These are phyloP conservation scores for Andricus quercusramuli DNA, from an alignment of 2,888 invertebrate genomes.

Conservation along the genomic window DNA sequence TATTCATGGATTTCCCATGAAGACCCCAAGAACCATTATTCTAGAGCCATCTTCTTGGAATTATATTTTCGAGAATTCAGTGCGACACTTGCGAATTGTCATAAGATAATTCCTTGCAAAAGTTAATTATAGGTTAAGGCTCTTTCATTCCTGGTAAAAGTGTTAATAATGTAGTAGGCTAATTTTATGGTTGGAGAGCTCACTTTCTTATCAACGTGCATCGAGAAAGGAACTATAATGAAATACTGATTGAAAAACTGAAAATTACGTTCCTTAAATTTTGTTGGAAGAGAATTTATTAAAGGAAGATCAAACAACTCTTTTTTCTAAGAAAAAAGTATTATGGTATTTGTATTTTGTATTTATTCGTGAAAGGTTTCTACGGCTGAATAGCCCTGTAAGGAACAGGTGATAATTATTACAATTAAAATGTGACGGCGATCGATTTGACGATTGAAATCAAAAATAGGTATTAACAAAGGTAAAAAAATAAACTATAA, in stretches of 20 bases:
- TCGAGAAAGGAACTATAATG: neutral
- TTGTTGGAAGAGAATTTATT: too few relatives aligned
- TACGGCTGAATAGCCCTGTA: too few relatives aligned
- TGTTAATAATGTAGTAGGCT: neutral
- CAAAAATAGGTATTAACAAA: too few relatives aligned
- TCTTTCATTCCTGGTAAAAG: neutral
- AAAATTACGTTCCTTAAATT: too few relatives aligned
- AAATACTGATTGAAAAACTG: neutral
- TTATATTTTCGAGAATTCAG: neutral
- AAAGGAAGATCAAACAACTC: too few relatives aligned
- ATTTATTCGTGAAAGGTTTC: too few relatives aligned
- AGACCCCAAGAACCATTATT: neutral
- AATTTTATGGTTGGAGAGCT: neutral
- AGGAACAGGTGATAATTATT: too few relatives aligned
- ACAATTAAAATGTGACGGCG: too few relatives aligned
- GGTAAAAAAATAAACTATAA: too few relatives aligned
- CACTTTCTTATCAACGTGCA: neutral
- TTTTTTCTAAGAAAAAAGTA: too few relatives aligned
- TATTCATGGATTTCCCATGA: neutral
- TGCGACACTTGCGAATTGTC: neutral
- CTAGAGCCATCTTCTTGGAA: neutral
- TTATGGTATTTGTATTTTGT: too few relatives aligned
- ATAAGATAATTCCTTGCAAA: slow-evolving; percentile 8
- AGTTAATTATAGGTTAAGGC: neutral
- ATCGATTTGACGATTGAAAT: too few relatives aligned